phyloP scores from a whole-genome alignment of 2,797 vertebrate species.

The Periophthalmus magnuspinnatus region DNA sequence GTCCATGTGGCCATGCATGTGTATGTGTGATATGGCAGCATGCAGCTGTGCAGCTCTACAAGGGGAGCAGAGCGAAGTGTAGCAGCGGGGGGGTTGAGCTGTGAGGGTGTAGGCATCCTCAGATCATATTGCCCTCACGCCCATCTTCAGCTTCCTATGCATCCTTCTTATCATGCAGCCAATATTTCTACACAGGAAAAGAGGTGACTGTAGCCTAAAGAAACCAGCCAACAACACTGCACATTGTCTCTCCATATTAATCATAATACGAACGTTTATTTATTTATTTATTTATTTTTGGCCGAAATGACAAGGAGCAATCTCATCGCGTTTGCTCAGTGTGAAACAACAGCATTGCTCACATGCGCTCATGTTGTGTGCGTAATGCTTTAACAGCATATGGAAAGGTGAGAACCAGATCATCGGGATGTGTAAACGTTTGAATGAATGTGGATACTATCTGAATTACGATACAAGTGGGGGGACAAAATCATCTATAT shows the following conservation, averaged over 20 bases:
- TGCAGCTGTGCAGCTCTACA: slow-evolving; percentile 53
- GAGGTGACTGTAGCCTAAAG: slow-evolving; percentile 57
- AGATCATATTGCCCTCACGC: slow-evolving; percentile 69
- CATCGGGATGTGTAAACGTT: slow-evolving; percentile 31
- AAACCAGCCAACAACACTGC: slow-evolving; percentile 63
- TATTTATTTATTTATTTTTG: too few relatives aligned
- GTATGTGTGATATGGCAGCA: slow-evolving; percentile 47
- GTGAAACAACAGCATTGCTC: slow-evolving; percentile 62
- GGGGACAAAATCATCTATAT: slow-evolving; percentile 7
- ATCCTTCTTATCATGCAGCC: slow-evolving; percentile 36
- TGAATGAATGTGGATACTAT: slow-evolving; percentile 26
- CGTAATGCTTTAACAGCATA: slow-evolving; percentile 42
- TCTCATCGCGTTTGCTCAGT: slow-evolving; percentile 45
- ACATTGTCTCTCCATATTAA: slow-evolving; percentile 57
- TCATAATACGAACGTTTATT: slow-evolving; percentile 59
- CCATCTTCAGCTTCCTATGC: slow-evolving; percentile 60
- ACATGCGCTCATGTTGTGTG: slow-evolving; percentile 52
- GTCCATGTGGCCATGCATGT: slow-evolving; percentile 55
- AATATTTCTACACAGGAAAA: slow-evolving; percentile 56
- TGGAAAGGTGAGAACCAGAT: slow-evolving; percentile 40
- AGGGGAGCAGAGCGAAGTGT: slow-evolving; percentile 24
- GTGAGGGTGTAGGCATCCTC: slow-evolving; percentile 63
- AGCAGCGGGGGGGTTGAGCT: slow-evolving; percentile 43
- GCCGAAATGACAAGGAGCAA: slow-evolving; percentile 30
- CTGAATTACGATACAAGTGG: background rate